phyloP scores from a whole-genome alignment of 2,113 vertebrate species.

The Otolemur garnettii region DNA sequence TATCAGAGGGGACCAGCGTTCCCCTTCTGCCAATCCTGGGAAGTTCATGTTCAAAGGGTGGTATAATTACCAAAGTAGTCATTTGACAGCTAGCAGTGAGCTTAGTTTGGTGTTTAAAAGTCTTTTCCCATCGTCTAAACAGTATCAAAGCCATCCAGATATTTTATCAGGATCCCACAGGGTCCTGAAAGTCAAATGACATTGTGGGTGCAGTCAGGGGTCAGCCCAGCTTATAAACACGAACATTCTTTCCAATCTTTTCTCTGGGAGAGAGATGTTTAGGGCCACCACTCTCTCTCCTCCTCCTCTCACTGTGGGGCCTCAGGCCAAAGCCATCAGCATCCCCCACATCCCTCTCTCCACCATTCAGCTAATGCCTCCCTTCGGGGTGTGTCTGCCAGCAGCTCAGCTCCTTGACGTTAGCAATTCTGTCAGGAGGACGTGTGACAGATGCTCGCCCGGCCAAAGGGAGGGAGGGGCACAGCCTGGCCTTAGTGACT shows the following conservation, averaged over 20 bases:
- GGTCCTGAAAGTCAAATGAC: background rate
- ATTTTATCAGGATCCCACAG: background rate
- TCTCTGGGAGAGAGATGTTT: background rate
- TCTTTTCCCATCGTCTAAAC: background rate
- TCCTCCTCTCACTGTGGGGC: background rate
- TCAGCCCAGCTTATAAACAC: background rate
- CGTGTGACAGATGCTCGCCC: background rate
- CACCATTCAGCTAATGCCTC: background rate
- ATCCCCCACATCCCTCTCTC: background rate
- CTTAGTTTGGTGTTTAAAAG: background rate
- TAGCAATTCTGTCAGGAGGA: background rate
- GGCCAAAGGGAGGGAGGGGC: background rate
- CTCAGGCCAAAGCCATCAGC: background rate
- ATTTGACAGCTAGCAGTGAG: accelerated
- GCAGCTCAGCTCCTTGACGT: background rate
- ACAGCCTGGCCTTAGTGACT: background rate
- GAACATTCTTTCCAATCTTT: accelerated
- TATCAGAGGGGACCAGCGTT: background rate
- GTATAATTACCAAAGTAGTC: accelerated
- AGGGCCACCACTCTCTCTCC: background rate
- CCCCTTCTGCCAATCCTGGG: background rate
- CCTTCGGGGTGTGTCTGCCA: background rate
- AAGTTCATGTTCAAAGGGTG: background rate
- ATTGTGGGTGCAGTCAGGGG: background rate
- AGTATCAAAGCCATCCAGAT: background rate